phyloP scores from a whole-genome alignment of 2,797 vertebrate genomes.

The Anguilla obscura region DNA sequence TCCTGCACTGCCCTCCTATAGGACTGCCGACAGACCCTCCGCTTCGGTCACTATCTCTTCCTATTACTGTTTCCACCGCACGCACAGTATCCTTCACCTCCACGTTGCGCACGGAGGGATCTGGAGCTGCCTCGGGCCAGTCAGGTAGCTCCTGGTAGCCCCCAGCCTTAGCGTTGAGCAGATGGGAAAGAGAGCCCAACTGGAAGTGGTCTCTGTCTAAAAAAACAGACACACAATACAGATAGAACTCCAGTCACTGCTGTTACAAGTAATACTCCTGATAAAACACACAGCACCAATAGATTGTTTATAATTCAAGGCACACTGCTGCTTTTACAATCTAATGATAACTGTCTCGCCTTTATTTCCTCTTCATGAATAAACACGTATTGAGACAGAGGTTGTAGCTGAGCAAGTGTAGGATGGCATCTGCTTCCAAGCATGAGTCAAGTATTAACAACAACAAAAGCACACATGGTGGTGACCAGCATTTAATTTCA shows the following conservation, averaged over 20 bases:
- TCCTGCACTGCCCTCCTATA: background rate
- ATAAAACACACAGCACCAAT: background rate
- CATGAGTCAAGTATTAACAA: conserved; percentile 20
- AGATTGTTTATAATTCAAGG: background rate
- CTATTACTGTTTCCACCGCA: conserved; percentile 81
- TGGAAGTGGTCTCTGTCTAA: conserved; percentile 98
- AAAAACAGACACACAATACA: conserved; percentile 22
- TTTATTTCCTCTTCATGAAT: background rate
- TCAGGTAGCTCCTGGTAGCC: conserved; percentile 97
- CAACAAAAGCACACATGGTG: background rate
- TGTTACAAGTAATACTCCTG: background rate
- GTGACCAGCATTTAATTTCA: background rate
- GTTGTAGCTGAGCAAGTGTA: background rate
- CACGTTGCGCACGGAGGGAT: conserved; percentile 98
- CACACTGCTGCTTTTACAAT: background rate
- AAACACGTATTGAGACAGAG: background rate
- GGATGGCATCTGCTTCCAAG: background rate
- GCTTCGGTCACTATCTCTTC: background rate
- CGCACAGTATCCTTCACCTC: conserved; percentile 93
- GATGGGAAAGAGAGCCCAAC: conserved; percentile 92
- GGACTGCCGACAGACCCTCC: background rate
- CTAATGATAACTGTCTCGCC: background rate
- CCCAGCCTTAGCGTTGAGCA: conserved; percentile 92
- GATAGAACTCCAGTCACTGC: background rate
- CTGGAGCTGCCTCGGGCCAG: conserved; percentile 93